Evolutionary conservation across 2,888 invertebrate species (phyloP).

Genomic region (Archips xylosteana): DNA sequence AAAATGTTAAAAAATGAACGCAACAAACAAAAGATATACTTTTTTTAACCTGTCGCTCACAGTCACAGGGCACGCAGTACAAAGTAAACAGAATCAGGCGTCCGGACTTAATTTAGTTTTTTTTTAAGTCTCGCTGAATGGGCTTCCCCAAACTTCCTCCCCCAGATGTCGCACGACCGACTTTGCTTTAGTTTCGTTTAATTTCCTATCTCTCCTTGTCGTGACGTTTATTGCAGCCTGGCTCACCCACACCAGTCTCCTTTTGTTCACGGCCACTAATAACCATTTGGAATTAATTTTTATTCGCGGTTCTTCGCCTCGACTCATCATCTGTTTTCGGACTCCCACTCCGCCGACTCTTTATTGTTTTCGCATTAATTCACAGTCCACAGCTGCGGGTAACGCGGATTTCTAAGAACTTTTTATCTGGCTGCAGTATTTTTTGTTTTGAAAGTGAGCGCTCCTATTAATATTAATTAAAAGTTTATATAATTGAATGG

Average conservation of each 20-base stretch:
- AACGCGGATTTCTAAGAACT: constrained; percentile 82
- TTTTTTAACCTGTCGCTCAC: constrained; percentile 72
- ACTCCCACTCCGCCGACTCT: constrained; percentile 62
- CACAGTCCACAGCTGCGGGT: constrained; percentile 81
- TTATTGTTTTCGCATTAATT: constrained; percentile 85
- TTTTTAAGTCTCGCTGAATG: constrained; percentile 63
- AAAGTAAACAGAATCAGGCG: constrained; percentile 73
- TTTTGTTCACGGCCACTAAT: constrained; percentile 76
- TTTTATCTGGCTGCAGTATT: constrained; percentile 80
- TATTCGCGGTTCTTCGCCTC: constrained; percentile 64
- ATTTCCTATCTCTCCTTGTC: constrained; percentile 80
- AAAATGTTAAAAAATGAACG: constrained; percentile 32
- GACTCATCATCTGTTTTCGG: constrained; percentile 70
- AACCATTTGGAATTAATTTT: constrained; percentile 80
- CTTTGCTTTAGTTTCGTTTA: constrained; percentile 82
- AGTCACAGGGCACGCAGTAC: constrained; percentile 60
- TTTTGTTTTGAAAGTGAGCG: constrained; percentile 82
- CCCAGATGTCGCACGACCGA: constrained; percentile 72
- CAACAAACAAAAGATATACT: constrained; percentile 58
- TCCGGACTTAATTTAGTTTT: constrained; percentile 75
- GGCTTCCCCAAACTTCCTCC: constrained; percentile 65
- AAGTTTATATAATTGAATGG: constrained; percentile 85
- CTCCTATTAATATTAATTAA: constrained; percentile 85
- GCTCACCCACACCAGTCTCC: constrained; percentile 67
- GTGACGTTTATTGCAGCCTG: constrained; percentile 77